Conservation (phyloP, 2,797 vertebrate species). For the Sebastiscus albofasciatus region DNA sequence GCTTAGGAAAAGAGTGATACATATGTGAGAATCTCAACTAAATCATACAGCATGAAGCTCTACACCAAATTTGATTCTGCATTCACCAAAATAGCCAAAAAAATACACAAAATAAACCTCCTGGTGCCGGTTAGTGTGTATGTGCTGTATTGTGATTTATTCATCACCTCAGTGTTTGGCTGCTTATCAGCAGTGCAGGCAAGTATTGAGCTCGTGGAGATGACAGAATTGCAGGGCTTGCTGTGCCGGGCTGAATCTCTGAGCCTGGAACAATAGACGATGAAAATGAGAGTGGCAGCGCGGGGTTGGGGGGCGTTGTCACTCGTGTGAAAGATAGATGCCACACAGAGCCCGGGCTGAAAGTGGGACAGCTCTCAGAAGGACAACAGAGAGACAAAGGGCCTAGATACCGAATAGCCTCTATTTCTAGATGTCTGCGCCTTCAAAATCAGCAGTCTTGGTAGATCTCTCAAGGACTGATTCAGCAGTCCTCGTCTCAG, state of each 20-base stretch:
- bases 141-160: conserved; percentile 49
- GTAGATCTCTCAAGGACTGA: conserved; percentile 20
- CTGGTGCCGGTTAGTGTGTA: neutral
- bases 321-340: conserved; percentile 69
- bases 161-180: conserved; percentile 52
- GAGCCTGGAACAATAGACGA: conserved; percentile 63
- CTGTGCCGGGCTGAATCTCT: conserved; percentile 45
- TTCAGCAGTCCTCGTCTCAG: conserved; percentile 20
- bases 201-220: conserved; percentile 52
- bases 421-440: conserved; percentile 19
- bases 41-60: neutral
- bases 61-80: neutral
- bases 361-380: conserved; percentile 81
- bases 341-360: conserved; percentile 62
- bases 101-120: conserved; percentile 29
- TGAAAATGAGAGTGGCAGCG: conserved; percentile 62
- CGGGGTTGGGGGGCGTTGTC: conserved; percentile 36
- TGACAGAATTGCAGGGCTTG: conserved; percentile 53
- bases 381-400: conserved; percentile 58
- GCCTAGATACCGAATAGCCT: conserved; percentile 39
- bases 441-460: conserved; percentile 4
- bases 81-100: conserved; percentile 11
- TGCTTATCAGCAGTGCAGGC: conserved; percentile 60
- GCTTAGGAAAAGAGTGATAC: neutral
- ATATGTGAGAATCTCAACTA: neutral